A percentile compares a stretch with the other conserved stretches of the same genome.
Conservation (phyloP, 2,888 invertebrate species). For the Heteromyza rotundicornis region DNA sequence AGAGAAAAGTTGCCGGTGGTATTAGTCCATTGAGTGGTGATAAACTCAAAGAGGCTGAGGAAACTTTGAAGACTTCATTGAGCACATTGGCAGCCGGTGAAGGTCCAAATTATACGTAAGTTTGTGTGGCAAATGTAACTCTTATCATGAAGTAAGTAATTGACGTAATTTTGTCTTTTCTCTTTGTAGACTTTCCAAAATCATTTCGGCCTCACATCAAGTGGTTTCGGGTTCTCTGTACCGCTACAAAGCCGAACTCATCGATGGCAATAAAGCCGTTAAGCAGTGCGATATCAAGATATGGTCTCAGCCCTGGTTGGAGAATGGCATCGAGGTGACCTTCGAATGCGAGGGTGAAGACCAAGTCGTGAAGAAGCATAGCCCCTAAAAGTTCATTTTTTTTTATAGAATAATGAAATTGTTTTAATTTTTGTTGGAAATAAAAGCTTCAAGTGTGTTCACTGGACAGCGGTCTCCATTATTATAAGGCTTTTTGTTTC, state of each 20-base stretch:
- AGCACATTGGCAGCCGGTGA: constrained; percentile 32
- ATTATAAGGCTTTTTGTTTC: too few relatives aligned
- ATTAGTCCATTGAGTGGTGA: constrained; percentile 22
- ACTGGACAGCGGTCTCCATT: too few relatives aligned
- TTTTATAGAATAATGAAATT: too few relatives aligned
- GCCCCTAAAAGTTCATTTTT: too few relatives aligned
- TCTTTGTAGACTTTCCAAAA: constrained; percentile 29
- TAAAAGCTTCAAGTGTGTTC: too few relatives aligned
- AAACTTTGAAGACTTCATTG: constrained; percentile 28
- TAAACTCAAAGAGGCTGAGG: constrained; percentile 29
- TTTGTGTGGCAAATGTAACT: too few relatives aligned
- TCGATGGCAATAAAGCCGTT: constrained; percentile 21
- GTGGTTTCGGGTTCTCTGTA: constrained; percentile 35
- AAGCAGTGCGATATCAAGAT: constrained; percentile 40
- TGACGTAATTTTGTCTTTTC: too few relatives aligned
- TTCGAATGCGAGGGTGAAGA: constrained; percentile 37
- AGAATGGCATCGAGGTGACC: constrained; percentile 36
- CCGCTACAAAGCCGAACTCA: constrained; percentile 34
- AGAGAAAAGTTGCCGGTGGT: constrained; percentile 15
- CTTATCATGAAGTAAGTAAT: too few relatives aligned
- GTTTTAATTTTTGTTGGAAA: too few relatives aligned
- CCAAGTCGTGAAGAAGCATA: constrained; percentile 32
- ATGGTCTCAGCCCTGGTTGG: constrained; percentile 41
- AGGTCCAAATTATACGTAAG: constrained; percentile 35
- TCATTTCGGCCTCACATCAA: constrained; percentile 32